Conservation (phyloP, 2,113 vertebrate genomes). For the Pelobates fuscus region DNA sequence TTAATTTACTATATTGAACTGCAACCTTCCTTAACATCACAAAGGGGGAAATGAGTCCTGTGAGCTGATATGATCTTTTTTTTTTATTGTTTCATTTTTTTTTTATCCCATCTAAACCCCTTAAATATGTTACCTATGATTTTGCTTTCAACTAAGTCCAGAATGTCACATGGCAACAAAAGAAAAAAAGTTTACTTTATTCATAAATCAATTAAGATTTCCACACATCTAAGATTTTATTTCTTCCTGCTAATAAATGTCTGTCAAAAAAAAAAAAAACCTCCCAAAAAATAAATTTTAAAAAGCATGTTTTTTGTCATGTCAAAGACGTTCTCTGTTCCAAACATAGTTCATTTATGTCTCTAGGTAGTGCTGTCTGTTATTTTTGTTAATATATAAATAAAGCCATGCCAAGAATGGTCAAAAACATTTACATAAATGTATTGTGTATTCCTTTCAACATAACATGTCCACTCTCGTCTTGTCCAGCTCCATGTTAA, state of each 20-base stretch:
- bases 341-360: constrained; percentile 9
- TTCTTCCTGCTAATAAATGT: constrained; percentile 6
- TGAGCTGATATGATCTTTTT: constrained; percentile 26
- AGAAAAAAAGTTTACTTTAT: constrained; percentile 7
- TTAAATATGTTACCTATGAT: constrained; percentile 35
- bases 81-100: constrained; percentile 4
- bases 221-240: constrained; percentile 3
- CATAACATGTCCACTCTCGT: constrained; percentile 59
- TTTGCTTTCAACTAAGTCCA: constrained; percentile 41
- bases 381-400: constrained; percentile 22
- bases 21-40: constrained; percentile 42
- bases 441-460: constrained; percentile 52
- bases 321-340: not conserved
- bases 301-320: not conserved
- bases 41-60: constrained; percentile 31
- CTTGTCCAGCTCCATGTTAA: constrained; percentile 61
- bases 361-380: constrained; percentile 12
- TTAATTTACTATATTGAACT: constrained; percentile 53
- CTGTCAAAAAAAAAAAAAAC: not conserved
- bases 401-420: constrained; percentile 27
- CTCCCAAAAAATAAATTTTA: too few species aligned
- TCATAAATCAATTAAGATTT: constrained; percentile 44
- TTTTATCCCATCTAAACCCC: not conserved
- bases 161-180: constrained; percentile 6
- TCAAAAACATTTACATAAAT: constrained; percentile 48